Percentiles rank a stretch among this genome's conserved stretches.
phyloP scores from a whole-genome alignment of 2,888 invertebrate genomes.

The Harpagoxenus sublaevis region DNA sequence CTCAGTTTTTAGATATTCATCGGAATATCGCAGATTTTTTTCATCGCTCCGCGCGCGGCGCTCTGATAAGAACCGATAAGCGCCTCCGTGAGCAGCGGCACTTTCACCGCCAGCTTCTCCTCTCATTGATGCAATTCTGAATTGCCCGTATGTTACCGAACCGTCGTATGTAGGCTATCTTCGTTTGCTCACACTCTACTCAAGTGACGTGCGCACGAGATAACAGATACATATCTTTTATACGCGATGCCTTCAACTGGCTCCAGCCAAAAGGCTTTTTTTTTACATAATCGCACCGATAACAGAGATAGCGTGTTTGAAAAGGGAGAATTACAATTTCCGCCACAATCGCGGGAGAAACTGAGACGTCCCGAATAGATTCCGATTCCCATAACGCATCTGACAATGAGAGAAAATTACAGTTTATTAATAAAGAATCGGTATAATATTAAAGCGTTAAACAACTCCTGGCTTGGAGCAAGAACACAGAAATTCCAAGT shows the following conservation, averaged over 20 bases:
- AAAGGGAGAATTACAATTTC: neutral
- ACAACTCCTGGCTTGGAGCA: neutral
- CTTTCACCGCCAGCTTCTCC: neutral
- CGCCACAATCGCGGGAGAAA: neutral
- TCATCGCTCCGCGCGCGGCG: neutral
- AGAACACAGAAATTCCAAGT: neutral
- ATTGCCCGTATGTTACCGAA: conserved; percentile 16
- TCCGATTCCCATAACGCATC: neutral
- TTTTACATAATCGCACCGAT: conserved; percentile 36
- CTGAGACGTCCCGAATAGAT: neutral
- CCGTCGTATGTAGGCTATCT: conserved; percentile 52
- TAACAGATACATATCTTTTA: conserved; percentile 40
- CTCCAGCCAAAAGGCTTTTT: neutral
- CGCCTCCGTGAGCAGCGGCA: neutral
- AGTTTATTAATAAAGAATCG: neutral
- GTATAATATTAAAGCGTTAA: neutral
- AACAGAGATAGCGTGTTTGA: neutral
- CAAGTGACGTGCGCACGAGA: conserved; percentile 39
- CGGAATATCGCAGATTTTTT: conserved; percentile 15
- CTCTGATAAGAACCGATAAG: conserved; percentile 20
- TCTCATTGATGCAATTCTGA: conserved; percentile 36
- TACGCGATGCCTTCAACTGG: conserved; percentile 7
- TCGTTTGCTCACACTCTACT: conserved; percentile 30
- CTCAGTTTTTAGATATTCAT: neutral
- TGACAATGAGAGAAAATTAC: neutral